Evolutionary conservation across 2,888 invertebrate genomes (phyloP), one percentile per base, ranked within the genome.

Genomic region (Drosophila flavopinicola): DNA sequence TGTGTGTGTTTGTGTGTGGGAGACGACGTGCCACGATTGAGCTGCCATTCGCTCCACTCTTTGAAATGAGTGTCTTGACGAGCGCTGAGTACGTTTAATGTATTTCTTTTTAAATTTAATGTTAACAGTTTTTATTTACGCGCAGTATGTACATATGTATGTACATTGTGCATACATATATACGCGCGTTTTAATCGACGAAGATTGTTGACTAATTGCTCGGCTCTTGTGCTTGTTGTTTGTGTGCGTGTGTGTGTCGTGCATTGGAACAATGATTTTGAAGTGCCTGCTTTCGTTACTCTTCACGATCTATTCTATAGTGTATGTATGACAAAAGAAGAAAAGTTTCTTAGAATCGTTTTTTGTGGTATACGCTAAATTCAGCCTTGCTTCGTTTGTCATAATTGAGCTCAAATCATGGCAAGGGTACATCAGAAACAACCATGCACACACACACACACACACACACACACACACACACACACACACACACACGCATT

Each of bases 151-250:
- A 20, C 4, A 20, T 3, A 20, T 20, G 5, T 35, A n/a, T 23
- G 10, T 30, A 25, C 11, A 13, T 20, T 15, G 24, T 11, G 1
- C 11, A 20, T 25, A 44, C 11, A 23, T 39, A 17, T 47, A 25
- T 23, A 24, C 20, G 20, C 20, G 20, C 30, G 42, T 45, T n/a
- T 58, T 58, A 47, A 59, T 59, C 48, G 47, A 47, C 35, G 23
- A 37, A 42, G 15, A 42, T 37, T 35, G 24, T 45, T 32, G 23
- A 41, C 32, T 51, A 39, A 49, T 58, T 58, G 45, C n/a, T 10
- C 5, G 29, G 7, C 13, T 23, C 9, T 37, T n/a, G 6, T 35
- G 5, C 13, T 24, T 25, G n/a, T 4, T 51, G 32, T 39, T 39
- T 15, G 23, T 39, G 33, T 23, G 24, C 10, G 6, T 32, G 27